phyloP scores from a whole-genome alignment of 1,140 invertebrate genomes.

The Lordiphosa collinella region DNA sequence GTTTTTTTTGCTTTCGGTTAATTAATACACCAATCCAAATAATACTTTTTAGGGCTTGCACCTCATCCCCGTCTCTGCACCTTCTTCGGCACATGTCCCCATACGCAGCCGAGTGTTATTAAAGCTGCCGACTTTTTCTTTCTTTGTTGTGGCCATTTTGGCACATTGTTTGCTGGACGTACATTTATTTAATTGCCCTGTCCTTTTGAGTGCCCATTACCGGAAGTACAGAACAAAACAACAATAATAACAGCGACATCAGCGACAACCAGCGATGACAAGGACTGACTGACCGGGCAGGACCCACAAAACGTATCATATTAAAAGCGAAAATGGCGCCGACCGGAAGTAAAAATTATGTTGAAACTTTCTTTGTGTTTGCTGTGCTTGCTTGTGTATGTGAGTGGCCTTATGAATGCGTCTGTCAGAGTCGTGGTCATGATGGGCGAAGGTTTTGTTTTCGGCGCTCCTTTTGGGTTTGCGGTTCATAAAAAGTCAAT shows the following conservation, averaged over 20 bases:
- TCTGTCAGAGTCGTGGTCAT: not conserved
- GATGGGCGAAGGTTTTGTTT: slow-evolving; percentile 42
- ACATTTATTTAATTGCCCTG: slow-evolving; percentile 57
- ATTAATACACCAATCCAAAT: no score
- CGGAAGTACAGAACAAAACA: slow-evolving; percentile 30
- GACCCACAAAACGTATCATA: slow-evolving; percentile 24
- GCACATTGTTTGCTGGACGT: slow-evolving; percentile 36
- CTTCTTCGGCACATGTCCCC: slow-evolving; percentile 9
- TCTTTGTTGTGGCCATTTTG: slow-evolving; percentile 23
- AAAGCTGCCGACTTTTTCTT: slow-evolving; percentile 6
- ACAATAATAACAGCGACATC: slow-evolving; percentile 13
- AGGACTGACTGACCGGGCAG: slow-evolving; percentile 25
- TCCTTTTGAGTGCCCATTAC: slow-evolving; percentile 41
- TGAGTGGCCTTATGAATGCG: not conserved
- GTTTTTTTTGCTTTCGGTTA: no score
- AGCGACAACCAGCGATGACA: slow-evolving; percentile 23
- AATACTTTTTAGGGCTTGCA: no score
- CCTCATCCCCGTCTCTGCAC: no score
- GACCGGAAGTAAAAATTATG: slow-evolving; percentile 71
- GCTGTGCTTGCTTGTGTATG: slow-evolving; percentile 7
- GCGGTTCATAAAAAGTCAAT: slow-evolving; percentile 75
- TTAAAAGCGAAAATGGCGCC: slow-evolving; percentile 68
- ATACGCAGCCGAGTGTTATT: slow-evolving; percentile 20
- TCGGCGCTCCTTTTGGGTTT: slow-evolving; percentile 34
- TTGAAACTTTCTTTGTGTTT: slow-evolving; percentile 44